A percentile compares a stretch with the other conserved stretches of the same genome.
phyloP scores from a whole-genome alignment of 2,888 invertebrate species.

The Cephus pygmeus region DNA sequence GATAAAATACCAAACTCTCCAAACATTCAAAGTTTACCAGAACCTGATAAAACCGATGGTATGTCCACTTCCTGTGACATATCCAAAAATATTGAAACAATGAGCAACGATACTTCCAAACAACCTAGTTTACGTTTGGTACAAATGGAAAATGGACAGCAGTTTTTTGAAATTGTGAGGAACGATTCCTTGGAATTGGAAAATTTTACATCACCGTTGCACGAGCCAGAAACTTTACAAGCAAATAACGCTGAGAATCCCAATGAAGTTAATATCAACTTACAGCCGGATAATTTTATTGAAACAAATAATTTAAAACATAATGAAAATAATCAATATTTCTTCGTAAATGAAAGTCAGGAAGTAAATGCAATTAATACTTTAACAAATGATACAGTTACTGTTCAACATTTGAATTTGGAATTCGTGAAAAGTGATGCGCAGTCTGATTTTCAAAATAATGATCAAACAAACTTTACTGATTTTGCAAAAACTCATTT shows the following conservation, averaged over 20 bases:
- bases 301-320: constrained; percentile 1
- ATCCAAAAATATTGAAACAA: not conserved
- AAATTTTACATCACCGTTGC: not conserved
- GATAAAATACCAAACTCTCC: constrained; percentile 32
- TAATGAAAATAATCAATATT: constrained; percentile 16
- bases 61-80: not conserved
- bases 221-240: constrained; percentile 16
- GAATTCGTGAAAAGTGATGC: constrained; percentile 32
- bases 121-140: not conserved
- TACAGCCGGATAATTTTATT: not conserved
- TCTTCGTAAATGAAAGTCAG: constrained; percentile 16
- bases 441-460: constrained; percentile 37
- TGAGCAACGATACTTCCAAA: not conserved
- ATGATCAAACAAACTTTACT: constrained; percentile 41
- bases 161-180: constrained; percentile 11
- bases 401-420: constrained; percentile 23
- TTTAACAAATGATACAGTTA: constrained; percentile 18
- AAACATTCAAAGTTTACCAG: not conserved
- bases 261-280: not conserved
- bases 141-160: constrained; percentile 10
- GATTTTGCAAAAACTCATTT: constrained; percentile 36
- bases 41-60: not conserved
- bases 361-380: constrained; percentile 16
- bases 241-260: not conserved
- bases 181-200: constrained; percentile 1